A percentile compares a stretch with the other conserved stretches of the same genome.
phyloP scores from a whole-genome alignment of 2,888 invertebrate species.

The Cephalotes varians region DNA sequence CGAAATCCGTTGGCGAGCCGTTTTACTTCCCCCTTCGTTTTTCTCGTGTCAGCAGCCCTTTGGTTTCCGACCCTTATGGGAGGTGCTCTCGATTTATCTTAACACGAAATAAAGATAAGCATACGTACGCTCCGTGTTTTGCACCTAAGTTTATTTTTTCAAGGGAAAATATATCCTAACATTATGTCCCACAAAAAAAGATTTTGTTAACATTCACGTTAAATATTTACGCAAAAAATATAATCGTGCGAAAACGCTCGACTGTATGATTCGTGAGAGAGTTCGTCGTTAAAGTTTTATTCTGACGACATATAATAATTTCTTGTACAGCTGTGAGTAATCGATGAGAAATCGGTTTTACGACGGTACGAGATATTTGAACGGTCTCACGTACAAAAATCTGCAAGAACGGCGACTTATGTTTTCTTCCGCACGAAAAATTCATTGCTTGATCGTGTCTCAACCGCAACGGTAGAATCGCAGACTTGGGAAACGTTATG shows the following conservation, averaged over 20 bases:
- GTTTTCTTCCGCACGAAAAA: conserved; percentile 25
- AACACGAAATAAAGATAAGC: conserved; percentile 26
- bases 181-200: not conserved
- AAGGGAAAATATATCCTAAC: not conserved
- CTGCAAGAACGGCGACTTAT: not conserved
- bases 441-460: conserved; percentile 4
- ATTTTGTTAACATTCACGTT: not conserved
- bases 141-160: not conserved
- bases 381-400: conserved; percentile 11
- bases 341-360: not conserved
- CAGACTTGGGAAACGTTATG: not conserved
- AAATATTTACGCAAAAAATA: not conserved
- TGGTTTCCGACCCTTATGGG: not conserved
- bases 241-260: not conserved
- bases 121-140: too few relatives aligned
- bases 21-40: conserved; percentile 63
- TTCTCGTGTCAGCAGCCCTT: conserved; percentile 4
- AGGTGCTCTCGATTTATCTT: not conserved
- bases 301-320: not conserved
- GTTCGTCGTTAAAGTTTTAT: conserved; percentile 25
- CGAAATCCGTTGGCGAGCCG: conserved; percentile 28
- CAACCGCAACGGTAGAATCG: not conserved
- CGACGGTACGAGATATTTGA: not conserved
- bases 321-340: not conserved
- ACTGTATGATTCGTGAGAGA: not conserved